Conservation (phyloP, 1,140 invertebrate genomes). For the Drosophila suzukii region DNA sequence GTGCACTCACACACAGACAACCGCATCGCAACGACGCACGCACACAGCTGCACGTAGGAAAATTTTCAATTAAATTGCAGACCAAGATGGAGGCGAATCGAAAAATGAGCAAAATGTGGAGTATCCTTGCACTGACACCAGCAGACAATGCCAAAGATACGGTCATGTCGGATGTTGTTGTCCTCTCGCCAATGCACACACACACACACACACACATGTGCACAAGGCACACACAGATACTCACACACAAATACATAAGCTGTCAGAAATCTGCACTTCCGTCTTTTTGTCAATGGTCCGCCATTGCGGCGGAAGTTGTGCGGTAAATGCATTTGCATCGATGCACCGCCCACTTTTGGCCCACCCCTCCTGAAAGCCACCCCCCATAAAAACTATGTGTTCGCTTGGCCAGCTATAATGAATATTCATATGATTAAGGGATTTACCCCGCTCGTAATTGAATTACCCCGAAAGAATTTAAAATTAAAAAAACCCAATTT, state of each 20-base stretch:
- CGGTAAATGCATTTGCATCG: constrained; percentile 75
- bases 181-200: constrained; percentile 15
- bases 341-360: constrained; percentile 23
- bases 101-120: constrained; percentile 34
- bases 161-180: constrained; percentile 38
- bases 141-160: constrained; percentile 58
- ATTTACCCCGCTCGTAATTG: constrained; percentile 69
- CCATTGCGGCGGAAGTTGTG: constrained; percentile 69
- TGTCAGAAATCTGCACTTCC: constrained; percentile 72
- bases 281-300: constrained; percentile 56
- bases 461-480: constrained; percentile 56
- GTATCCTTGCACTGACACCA: constrained; percentile 66
- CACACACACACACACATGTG: constrained; percentile 1
- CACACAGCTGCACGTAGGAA: constrained; percentile 21
- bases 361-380: background rate
- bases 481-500: constrained; percentile 41
- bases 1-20: constrained; percentile 19
- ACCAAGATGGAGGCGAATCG: constrained; percentile 30
- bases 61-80: constrained; percentile 73
- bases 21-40: constrained; percentile 5
- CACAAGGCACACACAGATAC: background rate
- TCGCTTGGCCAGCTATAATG: constrained; percentile 67
- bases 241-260: constrained; percentile 17
- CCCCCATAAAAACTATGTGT: constrained; percentile 5
- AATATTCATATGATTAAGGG: constrained; percentile 80